Evolutionary conservation across 2,113 vertebrate species (phyloP).

Genomic region (Larimichthys crocea): DNA sequence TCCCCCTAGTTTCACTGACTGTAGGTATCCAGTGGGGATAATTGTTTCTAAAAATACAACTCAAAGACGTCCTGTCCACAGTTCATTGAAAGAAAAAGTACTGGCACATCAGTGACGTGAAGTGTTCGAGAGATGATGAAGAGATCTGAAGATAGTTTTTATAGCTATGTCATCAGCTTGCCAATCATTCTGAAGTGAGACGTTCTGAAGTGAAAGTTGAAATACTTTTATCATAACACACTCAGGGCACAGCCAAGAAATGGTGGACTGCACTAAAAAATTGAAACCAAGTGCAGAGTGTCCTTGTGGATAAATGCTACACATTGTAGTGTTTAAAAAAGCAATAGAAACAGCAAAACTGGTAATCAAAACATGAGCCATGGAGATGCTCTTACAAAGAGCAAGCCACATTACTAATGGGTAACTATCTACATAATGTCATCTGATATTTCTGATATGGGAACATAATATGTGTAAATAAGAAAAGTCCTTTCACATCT

Average conservation of each 20-base stretch:
- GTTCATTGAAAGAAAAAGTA: slow-evolving; percentile 31
- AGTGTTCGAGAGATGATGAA: slow-evolving; percentile 30
- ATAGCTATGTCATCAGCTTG: slow-evolving; percentile 53
- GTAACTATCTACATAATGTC: neutral
- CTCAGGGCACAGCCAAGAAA: slow-evolving; percentile 9
- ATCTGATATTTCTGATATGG: neutral
- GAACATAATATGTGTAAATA: neutral
- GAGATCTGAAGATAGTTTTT: slow-evolving; percentile 46
- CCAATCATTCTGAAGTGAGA: slow-evolving; percentile 48
- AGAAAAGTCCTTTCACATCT: neutral
- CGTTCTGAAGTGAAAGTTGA: slow-evolving; percentile 35
- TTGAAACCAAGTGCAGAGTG: slow-evolving; percentile 3
- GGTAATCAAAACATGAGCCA: neutral
- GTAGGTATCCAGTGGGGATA: slow-evolving; percentile 37
- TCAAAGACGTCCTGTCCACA: slow-evolving; percentile 14
- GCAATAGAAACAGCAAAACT: neutral
- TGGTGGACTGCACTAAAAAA: slow-evolving; percentile 14
- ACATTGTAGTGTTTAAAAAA: neutral
- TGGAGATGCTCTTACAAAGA: neutral
- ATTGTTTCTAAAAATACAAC: slow-evolving; percentile 51
- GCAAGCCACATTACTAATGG: neutral
- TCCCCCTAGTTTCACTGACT: slow-evolving; percentile 17
- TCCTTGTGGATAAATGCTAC: neutral
- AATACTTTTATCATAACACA: slow-evolving; percentile 51
- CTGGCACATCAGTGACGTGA: slow-evolving; percentile 23